Evolutionary conservation across 1,140 invertebrate species (phyloP), one percentile per base, ranked within the genome.

Genomic region (Aethina tumida): DNA sequence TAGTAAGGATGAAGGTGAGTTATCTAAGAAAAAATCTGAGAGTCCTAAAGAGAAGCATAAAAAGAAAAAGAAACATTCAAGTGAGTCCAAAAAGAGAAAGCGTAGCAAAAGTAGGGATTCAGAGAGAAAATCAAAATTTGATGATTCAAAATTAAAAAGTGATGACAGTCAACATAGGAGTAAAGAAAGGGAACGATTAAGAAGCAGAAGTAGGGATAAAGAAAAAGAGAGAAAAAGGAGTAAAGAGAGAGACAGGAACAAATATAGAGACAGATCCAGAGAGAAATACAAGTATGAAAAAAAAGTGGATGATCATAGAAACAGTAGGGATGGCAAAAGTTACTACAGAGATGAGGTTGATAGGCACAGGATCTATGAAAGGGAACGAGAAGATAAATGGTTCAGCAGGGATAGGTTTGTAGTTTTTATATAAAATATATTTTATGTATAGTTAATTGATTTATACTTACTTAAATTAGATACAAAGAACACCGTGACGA

Each of bases 1-100:
- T 30, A 71, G 70, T 41, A 77, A 71, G 62, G 71, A 78, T 61
- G 74, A 78, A 49, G 74, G 73, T 1, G 75, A 75, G 64, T 59
- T 75, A 22, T 67, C 69, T 17, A 73, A 78, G 22, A 70, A 68
- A 5, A 29, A 65, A 53, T 10, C 57, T 55, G 20, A 39, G 4
- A 42, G 3, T 2, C 39, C 29, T n/a, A 36, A 41, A 56, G 60
- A 59, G 48, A 72, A 65, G 50, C 69, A 65, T 40, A 56, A 60
- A 55, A 47, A 39, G 53, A 47, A 39, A 53, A 49, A 51, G 53
- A 36, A 36, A 51, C 57, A 57, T 34, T 34, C 41, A 29, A 42
- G 50, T 55, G 56, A 45, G 62, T 26, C 45, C 49, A 50, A 39
- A 51, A 55, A 43, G 60, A 65, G 54, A 48, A 53, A 43, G 52